Evolutionary conservation across 1,140 invertebrate species (phyloP), one percentile per base, ranked within the genome.

Genomic region (Lepidotrigona ventralis): DNA sequence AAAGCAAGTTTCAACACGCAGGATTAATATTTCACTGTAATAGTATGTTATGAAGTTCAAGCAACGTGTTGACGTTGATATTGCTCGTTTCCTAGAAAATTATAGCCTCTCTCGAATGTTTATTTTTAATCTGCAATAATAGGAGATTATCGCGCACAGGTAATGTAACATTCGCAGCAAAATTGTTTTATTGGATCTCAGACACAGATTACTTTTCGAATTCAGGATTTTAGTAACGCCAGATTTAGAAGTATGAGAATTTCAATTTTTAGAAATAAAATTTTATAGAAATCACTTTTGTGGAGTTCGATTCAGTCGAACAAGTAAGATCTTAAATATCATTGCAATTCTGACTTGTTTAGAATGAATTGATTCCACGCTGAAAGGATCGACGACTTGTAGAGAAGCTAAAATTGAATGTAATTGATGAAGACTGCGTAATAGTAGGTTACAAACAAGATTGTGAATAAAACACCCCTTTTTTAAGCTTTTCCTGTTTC

Each of bases 391-490:
- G 23, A 26, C n/a, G 17, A 74, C 33, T 58, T 8, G 21, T 8
- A 9, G 33, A 51, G 54, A 60, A 70, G 51, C 21, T 19, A 46
- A 79, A 70, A 82, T 53, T 70, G 54, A 23, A 26, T 17, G n/a
- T 29, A 51, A 26, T 82, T 9, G 63, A 51, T 69, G 8, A 14
- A 5, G n/a, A 76, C 39, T 39, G 68, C 11, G 66, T 46, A 69
- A 60, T 76, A 23, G 72, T 53, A 33, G 63, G 39, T 70, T 53
- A 9, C 0, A 14, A 21, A 26, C 23, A 23, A 76, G 63, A 75
- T 46, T 70, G 17, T 78, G 81, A 83, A 78, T 71, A 66, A 70
- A 51, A 70, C 26, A 29, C 23, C 17, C 26, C 4, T 83, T 78
- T 78, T 78, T 58, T 46, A 46, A 21, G 26, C 53, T 26, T 39